phyloP scores from a whole-genome alignment of 2,113 vertebrate species.

The Ciconia maguari region DNA sequence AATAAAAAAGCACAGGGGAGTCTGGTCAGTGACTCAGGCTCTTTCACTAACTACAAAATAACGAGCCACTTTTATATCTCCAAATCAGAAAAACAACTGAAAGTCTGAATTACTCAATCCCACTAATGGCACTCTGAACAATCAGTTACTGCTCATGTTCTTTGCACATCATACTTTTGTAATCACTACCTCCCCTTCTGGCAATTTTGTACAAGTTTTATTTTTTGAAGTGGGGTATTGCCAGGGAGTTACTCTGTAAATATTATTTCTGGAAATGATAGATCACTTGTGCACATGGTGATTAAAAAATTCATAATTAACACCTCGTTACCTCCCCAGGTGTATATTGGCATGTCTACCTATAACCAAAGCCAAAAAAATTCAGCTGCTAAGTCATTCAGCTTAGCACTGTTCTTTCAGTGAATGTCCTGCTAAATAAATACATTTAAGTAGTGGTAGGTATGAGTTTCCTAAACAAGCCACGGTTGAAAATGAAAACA shows the following conservation, averaged over 20 bases:
- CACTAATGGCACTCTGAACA: not conserved
- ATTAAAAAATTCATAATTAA: constrained; percentile 39
- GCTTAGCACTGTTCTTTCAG: not conserved
- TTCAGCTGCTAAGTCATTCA: not conserved
- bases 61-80: not conserved
- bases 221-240: not conserved
- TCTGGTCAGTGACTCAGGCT: not conserved
- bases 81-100: not conserved
- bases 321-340: constrained; percentile 3
- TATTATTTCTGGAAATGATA: constrained; percentile 33
- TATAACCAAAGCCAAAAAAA: not conserved
- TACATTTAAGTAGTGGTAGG: not conserved
- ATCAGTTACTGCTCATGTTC: not conserved
- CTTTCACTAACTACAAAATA: not conserved
- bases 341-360: not conserved
- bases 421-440: not conserved
- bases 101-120: constrained; percentile 10
- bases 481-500: not conserved
- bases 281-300: not conserved
- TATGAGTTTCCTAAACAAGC: not conserved
- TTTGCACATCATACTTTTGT: not conserved
- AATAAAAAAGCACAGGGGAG: not conserved
- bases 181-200: not conserved
- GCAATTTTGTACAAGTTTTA: not conserved
- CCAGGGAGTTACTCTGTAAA: constrained; percentile 35